phyloP scores from a whole-genome alignment of 2,113 vertebrate species.

The Oriolus oriolus region DNA sequence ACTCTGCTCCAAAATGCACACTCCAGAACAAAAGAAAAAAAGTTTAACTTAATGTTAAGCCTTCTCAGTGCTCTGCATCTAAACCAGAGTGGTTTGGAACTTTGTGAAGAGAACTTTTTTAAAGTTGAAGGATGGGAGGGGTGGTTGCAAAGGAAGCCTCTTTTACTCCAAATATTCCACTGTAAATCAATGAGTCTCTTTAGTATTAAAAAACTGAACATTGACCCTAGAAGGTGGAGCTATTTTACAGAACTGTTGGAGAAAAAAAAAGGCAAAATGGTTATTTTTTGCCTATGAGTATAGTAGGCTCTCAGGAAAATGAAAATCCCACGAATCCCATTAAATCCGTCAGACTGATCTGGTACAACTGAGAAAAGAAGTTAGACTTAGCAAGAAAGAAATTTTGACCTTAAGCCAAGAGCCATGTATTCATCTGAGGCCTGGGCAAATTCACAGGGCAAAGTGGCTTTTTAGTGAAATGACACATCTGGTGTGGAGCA shows the following conservation, averaged over 20 bases:
- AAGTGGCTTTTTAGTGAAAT: neutral
- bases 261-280: accelerated
- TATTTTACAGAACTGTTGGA: neutral
- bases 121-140: neutral
- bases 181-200: neutral
- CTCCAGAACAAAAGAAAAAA: neutral
- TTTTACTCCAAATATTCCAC: neutral
- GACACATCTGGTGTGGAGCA: neutral
- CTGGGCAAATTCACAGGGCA: neutral
- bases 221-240: neutral
- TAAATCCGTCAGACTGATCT: neutral
- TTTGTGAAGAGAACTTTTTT: neutral
- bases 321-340: neutral
- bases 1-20: neutral
- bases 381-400: neutral
- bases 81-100: neutral
- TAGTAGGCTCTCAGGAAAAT: neutral
- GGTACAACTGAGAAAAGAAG: neutral
- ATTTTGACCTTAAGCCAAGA: neutral
- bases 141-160: neutral
- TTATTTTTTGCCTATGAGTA: constrained; percentile 8
- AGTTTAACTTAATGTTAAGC: neutral
- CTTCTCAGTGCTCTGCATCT: neutral
- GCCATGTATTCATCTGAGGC: neutral
- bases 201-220: neutral